Conservation (phyloP, 2,113 vertebrate species). For the Lagenorhynchus albirostris region DNA sequence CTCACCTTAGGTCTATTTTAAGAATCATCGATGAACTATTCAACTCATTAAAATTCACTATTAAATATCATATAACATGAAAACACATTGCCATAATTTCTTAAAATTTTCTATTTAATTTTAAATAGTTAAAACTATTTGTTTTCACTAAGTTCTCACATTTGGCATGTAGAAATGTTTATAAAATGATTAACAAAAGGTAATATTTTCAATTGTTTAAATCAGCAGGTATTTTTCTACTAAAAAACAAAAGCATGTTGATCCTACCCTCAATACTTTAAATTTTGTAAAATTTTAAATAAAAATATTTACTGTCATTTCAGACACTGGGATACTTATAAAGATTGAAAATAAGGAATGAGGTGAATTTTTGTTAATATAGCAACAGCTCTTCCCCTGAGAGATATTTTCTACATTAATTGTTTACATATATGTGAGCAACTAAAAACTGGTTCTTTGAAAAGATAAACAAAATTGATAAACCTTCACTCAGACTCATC, state of each 20-base stretch:
- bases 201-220: neutral
- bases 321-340: neutral
- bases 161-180: neutral
- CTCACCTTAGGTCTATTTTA: neutral
- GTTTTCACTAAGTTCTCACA: neutral
- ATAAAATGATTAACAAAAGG: conserved; percentile 9
- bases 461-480: too few species aligned
- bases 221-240: neutral
- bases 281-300: neutral
- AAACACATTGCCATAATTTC: neutral
- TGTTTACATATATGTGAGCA: neutral
- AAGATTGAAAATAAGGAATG: neutral
- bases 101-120: neutral
- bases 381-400: neutral
- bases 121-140: neutral
- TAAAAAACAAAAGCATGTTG: neutral
- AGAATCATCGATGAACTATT: neutral
- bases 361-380: neutral
- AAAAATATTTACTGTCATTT: neutral
- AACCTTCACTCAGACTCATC: too few species aligned
- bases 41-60: neutral
- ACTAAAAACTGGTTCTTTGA: too few species aligned
- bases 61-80: neutral
- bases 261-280: neutral
- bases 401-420: neutral